A percentile compares a stretch with the other conserved stretches of the same genome.
Conservation (phyloP, 2,888 invertebrate species). For the Dasypogon diadema region DNA sequence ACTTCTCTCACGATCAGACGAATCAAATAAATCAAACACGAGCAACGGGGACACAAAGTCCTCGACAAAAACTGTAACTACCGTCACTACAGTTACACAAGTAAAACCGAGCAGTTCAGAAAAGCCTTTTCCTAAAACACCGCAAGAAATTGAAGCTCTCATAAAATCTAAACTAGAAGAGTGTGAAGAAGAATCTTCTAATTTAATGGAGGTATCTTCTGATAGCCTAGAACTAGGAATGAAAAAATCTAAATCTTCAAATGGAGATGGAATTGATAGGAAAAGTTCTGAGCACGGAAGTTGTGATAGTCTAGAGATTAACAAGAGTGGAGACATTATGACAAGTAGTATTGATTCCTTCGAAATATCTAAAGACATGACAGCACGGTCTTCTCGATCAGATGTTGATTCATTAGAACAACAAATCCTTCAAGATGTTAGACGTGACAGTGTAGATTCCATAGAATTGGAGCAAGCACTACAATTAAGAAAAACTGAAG, state of each 20-base stretch:
- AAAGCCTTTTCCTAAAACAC: slow-evolving; percentile 56
- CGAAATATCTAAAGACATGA: slow-evolving; percentile 68
- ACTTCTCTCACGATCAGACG: slow-evolving; percentile 71
- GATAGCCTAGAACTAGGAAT: slow-evolving; percentile 72
- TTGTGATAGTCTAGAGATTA: slow-evolving; percentile 77
- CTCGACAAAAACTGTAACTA: slow-evolving; percentile 61
- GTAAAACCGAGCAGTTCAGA: slow-evolving; percentile 54
- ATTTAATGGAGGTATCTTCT: slow-evolving; percentile 73
- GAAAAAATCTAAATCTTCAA: slow-evolving; percentile 61
- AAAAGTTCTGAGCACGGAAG: slow-evolving; percentile 73
- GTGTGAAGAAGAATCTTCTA: slow-evolving; percentile 63
- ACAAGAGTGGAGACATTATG: slow-evolving; percentile 71
- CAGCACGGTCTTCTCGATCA: slow-evolving; percentile 62
- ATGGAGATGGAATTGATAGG: slow-evolving; percentile 65
- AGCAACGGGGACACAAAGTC: slow-evolving; percentile 61
- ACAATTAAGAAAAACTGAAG: slow-evolving; percentile 55
- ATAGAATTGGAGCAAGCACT: slow-evolving; percentile 64
- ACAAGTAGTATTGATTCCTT: slow-evolving; percentile 72
- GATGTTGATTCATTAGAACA: slow-evolving; percentile 67
- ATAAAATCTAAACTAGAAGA: slow-evolving; percentile 67
- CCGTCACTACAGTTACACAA: slow-evolving; percentile 61
- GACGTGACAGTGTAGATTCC: slow-evolving; percentile 67
- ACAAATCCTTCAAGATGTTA: slow-evolving; percentile 62
- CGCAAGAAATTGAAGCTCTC: slow-evolving; percentile 63
- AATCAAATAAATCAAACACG: slow-evolving; percentile 66